Base-by-base conservation (phyloP, 2,113 vertebrate genomes). In the Ictalurus punctatus region DNA sequence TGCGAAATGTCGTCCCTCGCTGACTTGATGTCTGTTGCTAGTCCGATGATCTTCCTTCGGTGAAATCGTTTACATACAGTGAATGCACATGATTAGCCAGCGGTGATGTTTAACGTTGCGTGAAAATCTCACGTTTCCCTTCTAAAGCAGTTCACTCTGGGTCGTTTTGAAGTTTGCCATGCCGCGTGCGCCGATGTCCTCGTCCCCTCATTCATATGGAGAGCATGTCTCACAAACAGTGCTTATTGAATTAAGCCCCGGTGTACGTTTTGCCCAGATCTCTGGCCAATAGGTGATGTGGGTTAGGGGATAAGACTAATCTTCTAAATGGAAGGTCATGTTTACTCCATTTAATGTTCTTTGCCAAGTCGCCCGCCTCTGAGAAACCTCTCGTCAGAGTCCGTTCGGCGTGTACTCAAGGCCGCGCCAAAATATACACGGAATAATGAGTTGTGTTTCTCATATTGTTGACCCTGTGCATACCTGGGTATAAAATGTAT, bases 271-370 rank as follows among this genome's bases (percentile, higher is more conserved):
- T 88, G 74, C 84, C 88, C 84, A 87, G 91, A 87, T 94, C 93
- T 92, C 71, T 87, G 84, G 87, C 93, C 91, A 92, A 91, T 92
- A 91, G 90, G 92, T 91, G 88, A 92, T 81, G 85, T 84, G 89
- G 59, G 88, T 91, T 90, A 85, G 86, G 67, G 87, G 91, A 92
- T 82, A 87, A 88, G 91, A 91, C 89, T 91, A 94, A 95, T 94
- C 91, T 92, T 82, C 92, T 93, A 92, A 92, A 90, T 93, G 91
- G 92, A 94, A 95, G 92, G 94, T 94, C 93, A 91, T 90, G 82
- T 89, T 92, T 86, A 85, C 87, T 89, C 90, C 61, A 81, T 87
- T 90, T 85, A 86, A 80, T 82, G 83, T 88, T 90, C 81, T 84
- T 89, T 76, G 71, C 91, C 74, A 83, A 34, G 83, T 63, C 83